A percentile compares a stretch with the other conserved stretches of the same genome.
phyloP scores from a whole-genome alignment of 2,888 invertebrate genomes.

The Julus scanicus region DNA sequence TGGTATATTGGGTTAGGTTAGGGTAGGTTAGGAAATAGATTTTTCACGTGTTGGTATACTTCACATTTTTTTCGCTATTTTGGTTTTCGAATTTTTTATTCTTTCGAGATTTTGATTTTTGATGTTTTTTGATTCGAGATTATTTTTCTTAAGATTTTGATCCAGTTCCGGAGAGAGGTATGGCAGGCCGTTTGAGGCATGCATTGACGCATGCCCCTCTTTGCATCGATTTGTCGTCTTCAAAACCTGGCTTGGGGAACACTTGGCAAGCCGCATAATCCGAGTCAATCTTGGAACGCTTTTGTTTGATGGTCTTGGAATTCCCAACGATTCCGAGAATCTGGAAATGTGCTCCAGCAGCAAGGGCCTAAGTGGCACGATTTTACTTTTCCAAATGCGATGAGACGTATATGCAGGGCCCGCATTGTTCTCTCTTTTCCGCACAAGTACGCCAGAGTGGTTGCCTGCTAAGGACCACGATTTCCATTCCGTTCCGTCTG shows the following conservation, averaged over 20 bases:
- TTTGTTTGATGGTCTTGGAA: conserved; percentile 10
- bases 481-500: conserved; percentile 36
- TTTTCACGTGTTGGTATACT: too few species aligned
- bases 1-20: too few species aligned
- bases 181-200: not conserved
- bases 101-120: too few species aligned
- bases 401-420: not conserved
- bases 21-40: too few species aligned
- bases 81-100: too few species aligned
- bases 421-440: conserved; percentile 6
- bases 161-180: too few species aligned
- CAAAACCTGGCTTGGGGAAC: not conserved
- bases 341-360: not conserved
- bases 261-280: not conserved
- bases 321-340: conserved; percentile 18
- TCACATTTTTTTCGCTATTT: too few species aligned
- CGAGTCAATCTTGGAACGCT: conserved; percentile 16
- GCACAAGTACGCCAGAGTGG: not conserved
- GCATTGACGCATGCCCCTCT: not conserved
- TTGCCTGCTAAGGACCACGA: conserved; percentile 1
- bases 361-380: not conserved
- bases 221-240: not conserved
- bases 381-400: not conserved
- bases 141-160: too few species aligned
- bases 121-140: too few species aligned